Percentiles rank a stretch among this genome's conserved stretches.
phyloP scores from a whole-genome alignment of 92 coral and sea anemone genomes.

The Phenganax subtilis region DNA sequence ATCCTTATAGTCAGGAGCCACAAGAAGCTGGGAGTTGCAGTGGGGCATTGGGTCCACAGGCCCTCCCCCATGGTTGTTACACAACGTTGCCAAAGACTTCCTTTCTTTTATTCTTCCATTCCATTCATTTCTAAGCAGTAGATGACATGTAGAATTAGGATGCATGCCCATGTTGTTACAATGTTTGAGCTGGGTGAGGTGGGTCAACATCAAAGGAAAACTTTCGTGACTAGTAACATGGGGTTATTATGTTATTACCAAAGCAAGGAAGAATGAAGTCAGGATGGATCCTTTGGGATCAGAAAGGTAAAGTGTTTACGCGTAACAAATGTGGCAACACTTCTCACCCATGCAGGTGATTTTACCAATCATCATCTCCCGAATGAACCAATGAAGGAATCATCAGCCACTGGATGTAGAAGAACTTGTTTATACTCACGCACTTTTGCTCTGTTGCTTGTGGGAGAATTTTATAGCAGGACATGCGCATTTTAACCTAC shows the following conservation, averaged over 20 bases:
- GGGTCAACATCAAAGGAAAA: no score
- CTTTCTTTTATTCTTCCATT: no score
- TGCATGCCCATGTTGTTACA: no score
- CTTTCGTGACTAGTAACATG: no score
- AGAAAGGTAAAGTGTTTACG: constrained; percentile 70
- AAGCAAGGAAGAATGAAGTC: not conserved
- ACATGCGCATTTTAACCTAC: not conserved
- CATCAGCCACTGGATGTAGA: not conserved
- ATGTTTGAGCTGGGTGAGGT: no score
- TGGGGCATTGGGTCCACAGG: no score
- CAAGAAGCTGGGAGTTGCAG: no score
- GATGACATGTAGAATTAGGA: no score
- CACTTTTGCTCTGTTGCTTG: not conserved
- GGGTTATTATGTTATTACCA: no score
- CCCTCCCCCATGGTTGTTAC: no score
- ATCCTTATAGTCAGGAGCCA: no score
- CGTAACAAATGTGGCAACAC: constrained; percentile 70
- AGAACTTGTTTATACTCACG: not conserved
- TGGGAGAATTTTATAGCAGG: constrained; percentile 19
- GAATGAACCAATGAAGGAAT: constrained; percentile 63
- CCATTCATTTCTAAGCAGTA: not conserved
- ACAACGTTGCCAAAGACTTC: no score
- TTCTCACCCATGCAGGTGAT: constrained; percentile 62
- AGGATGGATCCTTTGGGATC: not conserved
- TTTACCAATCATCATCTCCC: constrained; percentile 83